Evolutionary conservation across 2,888 invertebrate species (phyloP).

Genomic region (Metalampra italica): DNA sequence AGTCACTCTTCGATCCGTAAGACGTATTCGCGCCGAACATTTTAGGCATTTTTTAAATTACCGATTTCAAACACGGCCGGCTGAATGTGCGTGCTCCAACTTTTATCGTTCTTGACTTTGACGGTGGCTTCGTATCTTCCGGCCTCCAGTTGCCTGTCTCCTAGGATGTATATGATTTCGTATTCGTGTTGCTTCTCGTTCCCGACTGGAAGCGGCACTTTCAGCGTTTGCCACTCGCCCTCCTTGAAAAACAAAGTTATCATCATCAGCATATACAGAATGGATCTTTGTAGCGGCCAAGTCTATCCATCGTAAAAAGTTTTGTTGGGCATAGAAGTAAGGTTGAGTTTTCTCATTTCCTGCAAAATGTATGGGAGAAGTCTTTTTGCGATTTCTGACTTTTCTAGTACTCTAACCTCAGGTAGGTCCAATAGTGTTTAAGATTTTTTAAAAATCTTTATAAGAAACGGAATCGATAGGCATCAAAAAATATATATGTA

Average conservation of each 20-base stretch:
- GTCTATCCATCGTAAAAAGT: too few relatives aligned
- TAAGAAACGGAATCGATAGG: too few relatives aligned
- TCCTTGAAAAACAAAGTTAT: slow-evolving; percentile 25
- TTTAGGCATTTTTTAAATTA: slow-evolving; percentile 16
- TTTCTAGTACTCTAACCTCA: too few relatives aligned
- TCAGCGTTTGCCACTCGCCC: slow-evolving; percentile 29
- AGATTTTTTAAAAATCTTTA: too few relatives aligned
- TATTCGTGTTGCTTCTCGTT: slow-evolving; percentile 32
- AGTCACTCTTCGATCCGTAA: neutral
- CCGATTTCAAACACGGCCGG: slow-evolving; percentile 43
- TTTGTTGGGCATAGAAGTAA: too few relatives aligned
- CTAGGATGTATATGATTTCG: slow-evolving; percentile 35
- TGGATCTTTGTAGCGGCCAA: too few relatives aligned
- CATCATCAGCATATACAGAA: too few relatives aligned
- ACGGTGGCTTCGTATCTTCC: slow-evolving; percentile 53
- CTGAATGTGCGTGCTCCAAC: slow-evolving; percentile 43
- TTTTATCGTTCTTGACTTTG: slow-evolving; percentile 50
- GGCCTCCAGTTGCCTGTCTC: slow-evolving; percentile 29
- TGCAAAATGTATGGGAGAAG: too few relatives aligned
- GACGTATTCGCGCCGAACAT: neutral
- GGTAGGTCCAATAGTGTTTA: too few relatives aligned
- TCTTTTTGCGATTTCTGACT: too few relatives aligned
- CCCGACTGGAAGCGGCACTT: slow-evolving; percentile 38
- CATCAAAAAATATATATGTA: too few relatives aligned
- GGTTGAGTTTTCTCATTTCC: too few relatives aligned